Evolutionary conservation across 2,113 vertebrate genomes (phyloP).

Genomic region (Cynocephalus volans): DNA sequence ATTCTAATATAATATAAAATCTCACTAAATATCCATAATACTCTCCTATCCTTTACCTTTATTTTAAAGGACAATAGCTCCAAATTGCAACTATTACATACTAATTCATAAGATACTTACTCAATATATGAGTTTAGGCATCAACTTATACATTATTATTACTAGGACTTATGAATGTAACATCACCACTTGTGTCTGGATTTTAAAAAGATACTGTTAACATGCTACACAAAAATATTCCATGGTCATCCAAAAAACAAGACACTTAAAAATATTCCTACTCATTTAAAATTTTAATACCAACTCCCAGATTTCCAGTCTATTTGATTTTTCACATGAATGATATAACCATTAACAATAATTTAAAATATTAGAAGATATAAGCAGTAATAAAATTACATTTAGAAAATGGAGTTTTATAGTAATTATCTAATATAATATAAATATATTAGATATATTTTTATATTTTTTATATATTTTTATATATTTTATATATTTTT

Average conservation of each 20-base stretch:
- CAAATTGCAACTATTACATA: not conserved
- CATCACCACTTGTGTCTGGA: not conserved
- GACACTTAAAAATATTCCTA: not conserved
- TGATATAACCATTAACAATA: conserved; percentile 19
- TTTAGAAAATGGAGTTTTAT: not conserved
- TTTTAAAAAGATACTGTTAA: conserved; percentile 15
- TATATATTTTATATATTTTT: too few species aligned
- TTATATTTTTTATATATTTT: too few species aligned
- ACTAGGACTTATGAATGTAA: not conserved
- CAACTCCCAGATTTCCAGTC: not conserved
- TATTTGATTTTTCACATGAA: conserved; percentile 48
- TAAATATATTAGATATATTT: too few species aligned
- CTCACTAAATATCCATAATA: not conserved
- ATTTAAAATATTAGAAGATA: conserved; percentile 42
- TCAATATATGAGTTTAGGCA: conserved; percentile 10
- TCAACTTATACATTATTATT: conserved; percentile 6
- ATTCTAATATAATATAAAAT: conserved; percentile 30
- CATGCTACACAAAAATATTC: not conserved
- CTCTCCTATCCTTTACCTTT: not conserved
- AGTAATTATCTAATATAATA: conserved; percentile 46
- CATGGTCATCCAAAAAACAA: not conserved
- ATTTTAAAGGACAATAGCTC: conserved; percentile 25
- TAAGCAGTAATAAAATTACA: conserved; percentile 35
- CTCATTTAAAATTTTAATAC: conserved; percentile 41
- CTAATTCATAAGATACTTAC: not conserved